Evolutionary conservation across 2,797 vertebrate genomes (phyloP).

Genomic region (Buceros bicornis): DNA sequence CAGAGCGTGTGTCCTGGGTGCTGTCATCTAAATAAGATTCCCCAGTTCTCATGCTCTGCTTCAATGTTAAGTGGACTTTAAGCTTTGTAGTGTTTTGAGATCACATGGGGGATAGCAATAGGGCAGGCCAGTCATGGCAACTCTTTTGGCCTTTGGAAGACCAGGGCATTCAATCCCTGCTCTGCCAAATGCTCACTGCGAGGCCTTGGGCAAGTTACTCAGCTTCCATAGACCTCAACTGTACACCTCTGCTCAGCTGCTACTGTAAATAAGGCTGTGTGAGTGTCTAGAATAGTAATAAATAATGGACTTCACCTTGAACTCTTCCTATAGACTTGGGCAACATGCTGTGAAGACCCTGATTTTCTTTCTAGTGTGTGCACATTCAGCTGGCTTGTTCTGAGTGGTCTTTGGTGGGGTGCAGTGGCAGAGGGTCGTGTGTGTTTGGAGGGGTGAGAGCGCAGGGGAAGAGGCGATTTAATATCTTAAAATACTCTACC

Average conservation of each 20-base stretch:
- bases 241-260: background rate
- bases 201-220: background rate
- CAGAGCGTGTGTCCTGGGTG: slow-evolving; percentile 32
- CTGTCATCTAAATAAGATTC: slow-evolving; percentile 10
- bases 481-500: background rate
- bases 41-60: background rate
- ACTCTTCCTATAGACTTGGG: background rate
- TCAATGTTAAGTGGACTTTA: background rate
- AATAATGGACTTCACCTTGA: background rate
- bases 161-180: background rate
- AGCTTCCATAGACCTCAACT: background rate
- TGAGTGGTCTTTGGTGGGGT: background rate
- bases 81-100: background rate
- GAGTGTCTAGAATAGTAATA: background rate
- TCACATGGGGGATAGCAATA: background rate
- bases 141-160: background rate
- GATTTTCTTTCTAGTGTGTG: background rate
- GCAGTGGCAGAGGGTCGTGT: background rate
- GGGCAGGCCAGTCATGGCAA: background rate
- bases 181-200: background rate
- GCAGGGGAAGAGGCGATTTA: background rate
- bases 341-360: accelerated
- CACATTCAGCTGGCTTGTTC: background rate
- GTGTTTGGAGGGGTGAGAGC: background rate
- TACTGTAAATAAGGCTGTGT: background rate